Evolutionary conservation across 2,888 invertebrate genomes (phyloP), one percentile per base, ranked within the genome.

Genomic region (Eurytoma californica): DNA sequence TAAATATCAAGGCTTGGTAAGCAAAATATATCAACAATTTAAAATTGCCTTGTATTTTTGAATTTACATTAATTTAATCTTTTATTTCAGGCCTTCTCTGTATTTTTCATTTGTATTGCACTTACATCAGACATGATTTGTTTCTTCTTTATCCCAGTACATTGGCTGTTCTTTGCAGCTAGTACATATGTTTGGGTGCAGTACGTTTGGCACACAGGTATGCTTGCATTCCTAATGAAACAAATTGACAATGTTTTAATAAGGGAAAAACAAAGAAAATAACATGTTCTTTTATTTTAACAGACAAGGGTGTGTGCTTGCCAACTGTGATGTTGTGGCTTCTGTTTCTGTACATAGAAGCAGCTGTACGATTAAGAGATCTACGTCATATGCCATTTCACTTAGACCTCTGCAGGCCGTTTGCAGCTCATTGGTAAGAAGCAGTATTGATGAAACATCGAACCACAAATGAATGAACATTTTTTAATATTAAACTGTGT

Each of bases 121-220:
- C 94, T 98, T 86, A 98, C 98, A 84, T 98, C 98, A 86, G 99
- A 99, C 92, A 95, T 99, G 94, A 95, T 99, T 91, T 99, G 98
- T 93, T 98, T 97, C 92, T 97, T 99, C 92, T 98, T 98, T 92
- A 97, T 99, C 92, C 99, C 99, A 84, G 95, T 98, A 86, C 97
- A 98, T 91, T 98, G 98, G 95, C 93, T 98, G 90, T 97, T 98
- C 92, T 98, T 99, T 91, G 96, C 97, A 82, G 98, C 98, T 87
- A 98, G 98, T 92, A 98, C 98, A 88, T 99, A 98, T 91, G 98
- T 99, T 83, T 99, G 98, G 98, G 97, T 98, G 88, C 98, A 98
- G 91, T 98, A 97, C 91, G 97, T 98, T 84, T 98, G 98, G 98
- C 97, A 97, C 91, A 97, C 97, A 93, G 97, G 98, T 96, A 90